Evolutionary conservation across 2,888 invertebrate species (phyloP).

Genomic region (Cosmia trapezina): DNA sequence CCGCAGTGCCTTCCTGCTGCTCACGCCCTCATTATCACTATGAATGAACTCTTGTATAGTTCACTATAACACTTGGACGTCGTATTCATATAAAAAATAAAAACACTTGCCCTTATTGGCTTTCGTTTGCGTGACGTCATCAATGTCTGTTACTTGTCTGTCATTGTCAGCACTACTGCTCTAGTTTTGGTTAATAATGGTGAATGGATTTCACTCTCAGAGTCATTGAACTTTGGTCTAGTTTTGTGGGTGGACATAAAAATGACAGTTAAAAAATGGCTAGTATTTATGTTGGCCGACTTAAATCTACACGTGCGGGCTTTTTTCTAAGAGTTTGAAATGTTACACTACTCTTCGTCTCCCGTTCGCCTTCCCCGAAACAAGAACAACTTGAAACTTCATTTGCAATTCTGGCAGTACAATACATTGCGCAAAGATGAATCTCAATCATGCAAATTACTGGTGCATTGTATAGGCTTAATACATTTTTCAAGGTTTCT

Average conservation of each 20-base stretch:
- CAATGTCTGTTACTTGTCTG: constrained; percentile 76
- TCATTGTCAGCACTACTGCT: constrained; percentile 83
- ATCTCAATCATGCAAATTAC: constrained; percentile 40
- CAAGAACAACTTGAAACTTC: constrained; percentile 14
- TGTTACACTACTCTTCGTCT: constrained; percentile 27
- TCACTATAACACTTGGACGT: constrained; percentile 65
- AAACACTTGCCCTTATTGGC: constrained; percentile 72
- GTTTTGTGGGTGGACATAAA: constrained; percentile 83
- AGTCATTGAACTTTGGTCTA: constrained; percentile 88
- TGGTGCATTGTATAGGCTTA: constrained; percentile 33
- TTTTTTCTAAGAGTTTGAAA: constrained; percentile 58
- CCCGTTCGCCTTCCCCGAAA: constrained; percentile 35
- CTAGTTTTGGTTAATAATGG: constrained; percentile 81
- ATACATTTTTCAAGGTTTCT: constrained; percentile 31
- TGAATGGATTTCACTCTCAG: constrained; percentile 87
- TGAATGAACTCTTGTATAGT: constrained; percentile 78
- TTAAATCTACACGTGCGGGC: constrained; percentile 64
- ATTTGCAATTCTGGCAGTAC: constrained; percentile 37
- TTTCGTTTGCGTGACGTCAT: constrained; percentile 78
- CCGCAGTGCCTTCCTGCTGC: constrained; percentile 83
- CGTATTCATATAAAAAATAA: constrained; percentile 67
- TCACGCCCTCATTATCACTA: constrained; percentile 80
- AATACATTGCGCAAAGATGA: constrained; percentile 27
- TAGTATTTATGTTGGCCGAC: constrained; percentile 66
- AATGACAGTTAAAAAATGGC: constrained; percentile 76